Conservation (phyloP, 2,113 vertebrate genomes). For the Narcine bancroftii region DNA sequence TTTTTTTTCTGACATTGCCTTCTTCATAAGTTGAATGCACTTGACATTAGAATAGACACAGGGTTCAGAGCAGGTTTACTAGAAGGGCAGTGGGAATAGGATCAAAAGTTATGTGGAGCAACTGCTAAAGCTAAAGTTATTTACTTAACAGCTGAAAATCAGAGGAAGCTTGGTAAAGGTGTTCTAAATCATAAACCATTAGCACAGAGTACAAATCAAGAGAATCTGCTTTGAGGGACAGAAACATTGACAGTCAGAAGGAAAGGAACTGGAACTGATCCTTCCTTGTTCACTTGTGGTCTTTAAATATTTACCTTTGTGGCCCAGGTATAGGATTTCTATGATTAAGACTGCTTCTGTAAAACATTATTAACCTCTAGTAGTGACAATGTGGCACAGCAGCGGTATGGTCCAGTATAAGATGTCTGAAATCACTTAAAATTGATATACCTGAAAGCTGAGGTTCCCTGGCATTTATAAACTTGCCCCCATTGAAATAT, state of each 20-base stretch:
- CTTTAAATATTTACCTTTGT: too few relatives aligned
- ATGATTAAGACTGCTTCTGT: not conserved
- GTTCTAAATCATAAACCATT: not conserved
- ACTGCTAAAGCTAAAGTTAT: too few relatives aligned
- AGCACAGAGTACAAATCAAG: not conserved
- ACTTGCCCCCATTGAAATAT: not conserved
- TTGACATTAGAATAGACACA: too few relatives aligned
- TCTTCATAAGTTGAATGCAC: too few relatives aligned
- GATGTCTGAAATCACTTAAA: not conserved
- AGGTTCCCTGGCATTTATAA: not conserved
- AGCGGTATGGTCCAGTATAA: not conserved
- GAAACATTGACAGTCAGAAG: not conserved
- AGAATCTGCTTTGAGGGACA: not conserved
- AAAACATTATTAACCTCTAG: slow-evolving; percentile 3
- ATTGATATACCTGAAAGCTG: not conserved
- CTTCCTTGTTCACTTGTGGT: too few relatives aligned
- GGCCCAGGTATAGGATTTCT: too few relatives aligned
- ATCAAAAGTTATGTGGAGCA: too few relatives aligned
- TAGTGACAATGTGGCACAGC: not conserved
- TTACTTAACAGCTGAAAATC: not conserved
- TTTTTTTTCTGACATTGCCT: too few relatives aligned
- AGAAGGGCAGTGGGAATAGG: too few relatives aligned
- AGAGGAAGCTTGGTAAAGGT: not conserved
- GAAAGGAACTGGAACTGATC: not conserved
- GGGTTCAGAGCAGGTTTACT: too few relatives aligned